Evolutionary conservation across 30 jellyfish, hydroid and myxozoan genomes (phyloP).

Genomic region (Phacellophora camtschatica): DNA sequence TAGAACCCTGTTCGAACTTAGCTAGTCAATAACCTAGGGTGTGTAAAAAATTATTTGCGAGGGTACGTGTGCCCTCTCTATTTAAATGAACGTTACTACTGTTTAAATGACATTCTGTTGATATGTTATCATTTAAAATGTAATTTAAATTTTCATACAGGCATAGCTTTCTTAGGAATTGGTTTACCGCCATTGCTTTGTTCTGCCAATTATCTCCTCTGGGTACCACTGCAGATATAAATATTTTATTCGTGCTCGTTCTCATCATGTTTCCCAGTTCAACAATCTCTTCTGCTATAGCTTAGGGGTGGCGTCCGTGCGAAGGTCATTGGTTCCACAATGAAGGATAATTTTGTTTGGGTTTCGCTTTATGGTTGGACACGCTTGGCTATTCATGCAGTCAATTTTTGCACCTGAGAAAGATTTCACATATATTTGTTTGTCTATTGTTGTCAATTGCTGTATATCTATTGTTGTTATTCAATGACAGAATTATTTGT

Average conservation of each 20-base stretch:
- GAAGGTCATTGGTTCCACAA: too few relatives aligned
- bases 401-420: too few relatives aligned
- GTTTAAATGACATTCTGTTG: neutral
- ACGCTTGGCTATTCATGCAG: too few relatives aligned
- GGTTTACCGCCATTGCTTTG: constrained; percentile 9
- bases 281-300: neutral
- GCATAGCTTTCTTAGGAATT: neutral
- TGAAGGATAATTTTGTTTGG: too few relatives aligned
- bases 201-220: constrained; percentile 6
- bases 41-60: neutral
- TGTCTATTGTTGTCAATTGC: too few relatives aligned
- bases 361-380: too few relatives aligned
- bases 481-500: too few relatives aligned
- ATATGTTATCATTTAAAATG: too few relatives aligned
- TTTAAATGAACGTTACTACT: neutral
- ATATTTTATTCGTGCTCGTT: neutral
- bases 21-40: neutral
- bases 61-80: constrained; percentile 21
- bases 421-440: too few relatives aligned
- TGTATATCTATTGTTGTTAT: too few relatives aligned
- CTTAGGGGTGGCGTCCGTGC: too few relatives aligned
- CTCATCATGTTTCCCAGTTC: neutral
- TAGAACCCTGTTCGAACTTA: neutral
- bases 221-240: neutral
- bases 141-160: neutral